Conservation (phyloP, 2,113 vertebrate species). For the Fukomys damarensis region DNA sequence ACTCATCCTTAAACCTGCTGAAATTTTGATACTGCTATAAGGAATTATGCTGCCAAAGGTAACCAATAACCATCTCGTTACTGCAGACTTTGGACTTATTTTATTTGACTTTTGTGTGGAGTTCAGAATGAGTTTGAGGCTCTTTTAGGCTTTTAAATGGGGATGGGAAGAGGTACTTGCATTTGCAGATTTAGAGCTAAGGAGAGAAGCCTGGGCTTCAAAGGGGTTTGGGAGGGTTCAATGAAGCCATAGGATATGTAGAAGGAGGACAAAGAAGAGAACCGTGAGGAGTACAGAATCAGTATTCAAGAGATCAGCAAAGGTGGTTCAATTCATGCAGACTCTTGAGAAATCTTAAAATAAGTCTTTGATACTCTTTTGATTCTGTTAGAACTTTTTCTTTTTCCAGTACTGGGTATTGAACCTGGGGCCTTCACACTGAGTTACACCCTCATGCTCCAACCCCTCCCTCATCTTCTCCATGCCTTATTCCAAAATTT, state of each 20-base stretch:
- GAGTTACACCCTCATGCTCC: neutral
- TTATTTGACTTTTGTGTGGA: neutral
- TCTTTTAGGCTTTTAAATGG: neutral
- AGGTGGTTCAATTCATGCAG: neutral
- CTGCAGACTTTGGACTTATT: neutral
- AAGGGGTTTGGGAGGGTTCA: neutral
- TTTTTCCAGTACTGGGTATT: neutral
- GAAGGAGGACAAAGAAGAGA: neutral
- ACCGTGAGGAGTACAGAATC: neutral
- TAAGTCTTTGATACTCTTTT: neutral
- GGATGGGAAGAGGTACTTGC: neutral
- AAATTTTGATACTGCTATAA: neutral
- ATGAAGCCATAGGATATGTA: neutral
- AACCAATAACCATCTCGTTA: neutral
- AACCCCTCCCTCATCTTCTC: neutral
- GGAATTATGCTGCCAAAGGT: neutral
- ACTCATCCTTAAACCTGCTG: neutral
- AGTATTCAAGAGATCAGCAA: neutral
- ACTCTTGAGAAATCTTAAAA: constrained; percentile 2
- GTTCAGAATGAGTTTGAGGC: neutral
- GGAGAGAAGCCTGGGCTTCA: neutral
- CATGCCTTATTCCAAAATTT: neutral
- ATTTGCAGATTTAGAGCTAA: neutral
- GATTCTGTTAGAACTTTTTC: neutral
- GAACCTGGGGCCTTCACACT: neutral